Evolutionary conservation across 2,797 vertebrate genomes (phyloP).

Genomic region (Tapera naevia): DNA sequence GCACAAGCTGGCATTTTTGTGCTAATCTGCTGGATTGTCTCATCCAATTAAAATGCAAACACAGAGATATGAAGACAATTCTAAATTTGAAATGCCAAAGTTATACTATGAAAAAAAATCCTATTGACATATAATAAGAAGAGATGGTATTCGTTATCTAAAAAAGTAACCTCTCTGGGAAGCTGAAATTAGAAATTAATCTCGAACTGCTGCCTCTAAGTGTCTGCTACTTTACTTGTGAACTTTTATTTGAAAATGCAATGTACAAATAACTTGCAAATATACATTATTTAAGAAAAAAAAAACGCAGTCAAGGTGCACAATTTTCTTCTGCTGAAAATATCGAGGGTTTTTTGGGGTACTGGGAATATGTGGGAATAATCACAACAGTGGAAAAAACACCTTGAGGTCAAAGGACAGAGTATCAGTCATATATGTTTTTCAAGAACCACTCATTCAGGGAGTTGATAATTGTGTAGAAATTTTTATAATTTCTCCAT

Average conservation of each 20-base stretch:
- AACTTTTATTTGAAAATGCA: neutral
- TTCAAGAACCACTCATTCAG: neutral
- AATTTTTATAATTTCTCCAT: neutral
- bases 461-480: neutral
- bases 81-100: slow-evolving; percentile 41
- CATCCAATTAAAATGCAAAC: slow-evolving; percentile 47
- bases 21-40: slow-evolving; percentile 12
- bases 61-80: slow-evolving; percentile 7
- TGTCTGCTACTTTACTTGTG: neutral
- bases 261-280: neutral
- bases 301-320: neutral
- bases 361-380: neutral
- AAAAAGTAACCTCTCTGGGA: neutral
- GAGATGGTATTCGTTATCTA: slow-evolving; percentile 33
- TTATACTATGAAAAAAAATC: slow-evolving; percentile 37
- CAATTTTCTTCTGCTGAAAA: neutral
- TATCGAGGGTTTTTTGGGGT: neutral
- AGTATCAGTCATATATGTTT: neutral
- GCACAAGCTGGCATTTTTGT: slow-evolving; percentile 24
- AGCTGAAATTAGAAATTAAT: slow-evolving; percentile 43
- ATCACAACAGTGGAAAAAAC: neutral
- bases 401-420: neutral
- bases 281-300: neutral
- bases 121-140: slow-evolving; percentile 12
- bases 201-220: neutral